These are phyloP conservation scores for Anguilla anguilla DNA, from an alignment of 2,797 vertebrate species.

Conservation along the genomic window DNA sequence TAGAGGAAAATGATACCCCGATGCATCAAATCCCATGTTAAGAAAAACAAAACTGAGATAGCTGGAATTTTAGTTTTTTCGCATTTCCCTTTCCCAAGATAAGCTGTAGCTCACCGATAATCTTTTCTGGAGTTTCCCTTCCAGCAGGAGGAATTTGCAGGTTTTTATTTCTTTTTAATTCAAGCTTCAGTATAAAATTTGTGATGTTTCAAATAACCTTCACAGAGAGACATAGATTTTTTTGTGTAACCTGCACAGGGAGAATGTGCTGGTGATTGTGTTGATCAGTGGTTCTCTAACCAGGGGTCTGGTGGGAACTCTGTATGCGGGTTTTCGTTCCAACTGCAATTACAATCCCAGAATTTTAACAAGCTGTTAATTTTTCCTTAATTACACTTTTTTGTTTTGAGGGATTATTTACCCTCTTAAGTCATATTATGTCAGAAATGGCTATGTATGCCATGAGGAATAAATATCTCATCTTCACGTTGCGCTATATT, in stretches of 20 bases:
- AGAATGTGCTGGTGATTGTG: background rate
- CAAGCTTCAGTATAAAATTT: background rate
- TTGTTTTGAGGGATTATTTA: background rate
- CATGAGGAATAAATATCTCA: background rate
- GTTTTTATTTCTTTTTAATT: background rate
- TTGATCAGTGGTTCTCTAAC: background rate
- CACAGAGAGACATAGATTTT: background rate
- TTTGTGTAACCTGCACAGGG: background rate
- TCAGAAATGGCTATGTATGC: background rate
- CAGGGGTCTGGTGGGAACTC: too few species aligned
- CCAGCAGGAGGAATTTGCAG: background rate
- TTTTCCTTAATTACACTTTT: background rate
- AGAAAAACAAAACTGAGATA: background rate
- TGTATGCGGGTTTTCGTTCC: background rate
- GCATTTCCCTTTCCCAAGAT: background rate
- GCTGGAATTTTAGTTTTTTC: background rate
- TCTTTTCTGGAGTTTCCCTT: background rate
- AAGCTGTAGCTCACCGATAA: background rate
- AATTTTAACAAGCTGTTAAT: background rate
- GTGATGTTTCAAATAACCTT: background rate
- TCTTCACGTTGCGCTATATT: background rate
- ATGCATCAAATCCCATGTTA: background rate
- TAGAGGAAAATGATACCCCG: background rate
- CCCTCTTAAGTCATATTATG: background rate
- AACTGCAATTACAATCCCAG: background rate